Base-by-base conservation (phyloP, 1,140 invertebrate genomes). In the Drosophila mojavensis region DNA sequence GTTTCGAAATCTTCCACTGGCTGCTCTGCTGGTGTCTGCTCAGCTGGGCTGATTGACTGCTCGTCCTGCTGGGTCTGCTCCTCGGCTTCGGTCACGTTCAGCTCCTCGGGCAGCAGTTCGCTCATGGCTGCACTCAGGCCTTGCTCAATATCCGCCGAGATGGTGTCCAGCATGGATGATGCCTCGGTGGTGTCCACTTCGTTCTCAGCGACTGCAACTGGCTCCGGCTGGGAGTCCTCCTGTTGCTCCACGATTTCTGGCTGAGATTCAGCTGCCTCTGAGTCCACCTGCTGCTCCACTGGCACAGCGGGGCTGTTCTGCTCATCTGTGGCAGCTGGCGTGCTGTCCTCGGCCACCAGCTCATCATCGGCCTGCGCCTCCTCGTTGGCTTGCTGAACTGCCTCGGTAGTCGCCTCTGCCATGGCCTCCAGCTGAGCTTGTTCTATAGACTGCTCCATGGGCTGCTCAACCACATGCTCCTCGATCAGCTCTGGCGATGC, bases 171-270 rank as follows among this genome's bases (percentile, higher is more conserved):
- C 13, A 84, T 20, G 3, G 84, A 58, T 5, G 77, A 67, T n/a
- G 77, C 61, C 50, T 88, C 83, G 3, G 83, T 88, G 73, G 77
- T 62, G 28, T 88, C 79, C 48, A 79, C 65, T 50, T 76, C 83
- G 10, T 61, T 78, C 6, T 71, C 82, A n/a, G 30, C 55, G n/a
- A 30, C 11, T 5, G 41, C 48, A 20, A 50, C 61, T 5, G 43
- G 5, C 54, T 55, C 20, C 2, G 13, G 2, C 26, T 60, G 58
- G 47, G 13, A 0, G 9, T 74, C 36, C 3, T 74, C 36, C 3
- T 20, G 53, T 15, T 30, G 47, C 30, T 53, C 62, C 10, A 30
- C 43, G 20, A 24, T 24, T 47, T 39, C 50, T 33, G 53, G 53
- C 13, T 55, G 10, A 9, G 3, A 7, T 3, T 41, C 61, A 10